Percentiles rank a stretch among this genome's conserved stretches.
Conservation (phyloP, 1,140 invertebrate genomes). For the Chelonus insularis region DNA sequence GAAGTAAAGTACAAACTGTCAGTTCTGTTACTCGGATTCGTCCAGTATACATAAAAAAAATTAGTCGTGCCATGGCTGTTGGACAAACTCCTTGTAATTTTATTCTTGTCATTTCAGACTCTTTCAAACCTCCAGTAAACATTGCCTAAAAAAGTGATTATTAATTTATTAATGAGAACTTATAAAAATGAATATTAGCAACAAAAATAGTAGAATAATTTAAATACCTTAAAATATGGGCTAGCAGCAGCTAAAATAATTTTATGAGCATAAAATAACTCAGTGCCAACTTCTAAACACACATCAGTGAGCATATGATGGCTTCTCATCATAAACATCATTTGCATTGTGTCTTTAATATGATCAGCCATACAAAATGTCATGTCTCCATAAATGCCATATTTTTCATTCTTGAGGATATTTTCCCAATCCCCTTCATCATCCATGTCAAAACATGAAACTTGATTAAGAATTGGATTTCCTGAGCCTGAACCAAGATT, state of each 20-base stretch:
- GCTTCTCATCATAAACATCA: slow-evolving; percentile 87
- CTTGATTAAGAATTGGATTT: slow-evolving; percentile 29
- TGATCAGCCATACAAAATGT: slow-evolving; percentile 85
- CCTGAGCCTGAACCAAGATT: slow-evolving; percentile 34
- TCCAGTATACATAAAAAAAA: slow-evolving; percentile 91
- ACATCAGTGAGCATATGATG: slow-evolving; percentile 91
- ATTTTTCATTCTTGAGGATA: slow-evolving; percentile 45
- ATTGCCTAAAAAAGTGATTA: slow-evolving; percentile 83
- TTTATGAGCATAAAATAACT: slow-evolving; percentile 88
- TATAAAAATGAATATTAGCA: too few species aligned
- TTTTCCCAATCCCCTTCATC: slow-evolving; percentile 47
- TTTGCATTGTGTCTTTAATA: slow-evolving; percentile 82
- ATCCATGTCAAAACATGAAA: slow-evolving; percentile 29
- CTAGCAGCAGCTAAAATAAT: slow-evolving; percentile 90
- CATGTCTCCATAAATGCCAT: slow-evolving; percentile 74
- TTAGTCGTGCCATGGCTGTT: slow-evolving; percentile 79
- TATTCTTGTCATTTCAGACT: slow-evolving; percentile 83
- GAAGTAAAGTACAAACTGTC: slow-evolving; percentile 86
- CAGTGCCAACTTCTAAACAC: slow-evolving; percentile 79
- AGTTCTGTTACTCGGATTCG: slow-evolving; percentile 86
- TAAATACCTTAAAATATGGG: slow-evolving; percentile 86
- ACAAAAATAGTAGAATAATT: too few species aligned
- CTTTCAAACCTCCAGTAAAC: slow-evolving; percentile 87
- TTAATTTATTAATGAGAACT: too few species aligned
- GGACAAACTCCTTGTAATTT: slow-evolving; percentile 86